Evolutionary conservation across 1,140 invertebrate species (phyloP).

Genomic region (Belonocnema kinseyi): DNA sequence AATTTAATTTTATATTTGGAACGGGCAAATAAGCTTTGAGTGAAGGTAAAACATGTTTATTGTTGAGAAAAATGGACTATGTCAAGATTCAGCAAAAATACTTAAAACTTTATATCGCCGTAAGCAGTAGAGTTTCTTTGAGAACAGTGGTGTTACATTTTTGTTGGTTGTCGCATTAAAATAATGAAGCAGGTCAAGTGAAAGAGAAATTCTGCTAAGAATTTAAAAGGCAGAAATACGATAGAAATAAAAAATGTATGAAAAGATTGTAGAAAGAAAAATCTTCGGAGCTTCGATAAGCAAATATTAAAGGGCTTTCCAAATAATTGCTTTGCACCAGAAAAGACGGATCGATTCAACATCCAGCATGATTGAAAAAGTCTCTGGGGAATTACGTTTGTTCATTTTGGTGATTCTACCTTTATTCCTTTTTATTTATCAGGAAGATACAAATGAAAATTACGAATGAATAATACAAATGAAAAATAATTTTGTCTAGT

Average conservation of each 20-base stretch:
- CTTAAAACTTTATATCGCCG: too few relatives aligned
- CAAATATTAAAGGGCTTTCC: conserved; percentile 23
- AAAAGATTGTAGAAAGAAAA: not conserved
- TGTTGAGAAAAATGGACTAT: too few relatives aligned
- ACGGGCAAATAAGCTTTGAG: too few relatives aligned
- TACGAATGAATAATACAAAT: not conserved
- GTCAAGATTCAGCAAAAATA: too few relatives aligned
- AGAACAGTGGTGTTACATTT: not conserved
- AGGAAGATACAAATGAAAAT: not conserved
- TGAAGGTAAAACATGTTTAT: too few relatives aligned
- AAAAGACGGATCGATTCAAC: conserved; percentile 4
- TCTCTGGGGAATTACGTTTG: not conserved
- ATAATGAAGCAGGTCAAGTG: conserved; percentile 28
- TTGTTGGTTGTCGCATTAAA: not conserved
- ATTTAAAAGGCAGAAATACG: conserved; percentile 19
- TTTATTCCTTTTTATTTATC: not conserved
- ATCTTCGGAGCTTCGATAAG: not conserved
- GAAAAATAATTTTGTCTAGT: too few relatives aligned
- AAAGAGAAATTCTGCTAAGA: not conserved
- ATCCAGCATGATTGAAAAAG: conserved; percentile 6
- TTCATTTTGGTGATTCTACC: not conserved
- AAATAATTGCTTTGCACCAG: conserved; percentile 22
- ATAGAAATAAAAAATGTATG: conserved; percentile 11
- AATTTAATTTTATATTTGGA: too few relatives aligned
- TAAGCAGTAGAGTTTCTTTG: not conserved